These are phyloP conservation scores for Furcifer pardalis DNA, from an alignment of 2,797 vertebrate species.

Conservation along the genomic window DNA sequence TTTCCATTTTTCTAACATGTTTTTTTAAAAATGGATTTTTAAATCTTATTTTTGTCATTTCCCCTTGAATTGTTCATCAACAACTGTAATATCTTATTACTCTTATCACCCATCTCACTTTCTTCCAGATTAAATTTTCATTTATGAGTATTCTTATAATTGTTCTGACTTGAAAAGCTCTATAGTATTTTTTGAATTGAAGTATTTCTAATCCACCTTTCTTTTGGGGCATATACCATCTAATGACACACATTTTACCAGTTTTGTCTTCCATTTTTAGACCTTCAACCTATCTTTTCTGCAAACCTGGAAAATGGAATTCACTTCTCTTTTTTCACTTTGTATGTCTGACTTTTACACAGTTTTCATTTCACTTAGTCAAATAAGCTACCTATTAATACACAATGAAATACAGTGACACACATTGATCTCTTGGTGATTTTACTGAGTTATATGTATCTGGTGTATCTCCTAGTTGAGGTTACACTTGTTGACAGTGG, in stretches of 20 bases:
- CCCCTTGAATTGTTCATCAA: too few species aligned
- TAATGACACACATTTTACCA: neutral
- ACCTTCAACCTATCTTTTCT: neutral
- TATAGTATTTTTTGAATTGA: too few species aligned
- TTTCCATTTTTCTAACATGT: too few species aligned
- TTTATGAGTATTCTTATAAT: too few species aligned
- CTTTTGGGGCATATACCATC: too few species aligned
- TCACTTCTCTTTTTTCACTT: neutral
- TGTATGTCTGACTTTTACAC: neutral
- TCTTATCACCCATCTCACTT: too few species aligned
- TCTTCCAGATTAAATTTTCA: too few species aligned
- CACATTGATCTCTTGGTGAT: neutral
- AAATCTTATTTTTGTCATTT: too few species aligned
- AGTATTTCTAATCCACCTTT: too few species aligned
- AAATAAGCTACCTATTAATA: neutral
- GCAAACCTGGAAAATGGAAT: neutral
- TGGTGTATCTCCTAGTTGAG: neutral
- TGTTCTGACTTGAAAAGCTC: too few species aligned
- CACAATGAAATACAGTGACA: neutral
- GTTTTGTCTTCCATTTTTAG: neutral
- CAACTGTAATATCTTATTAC: too few species aligned
- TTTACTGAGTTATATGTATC: neutral
- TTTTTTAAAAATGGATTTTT: too few species aligned
- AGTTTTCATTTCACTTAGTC: neutral
- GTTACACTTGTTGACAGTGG: neutral